phyloP scores from a whole-genome alignment of 2,888 invertebrate genomes.

The Kryphioiulus occultus region DNA sequence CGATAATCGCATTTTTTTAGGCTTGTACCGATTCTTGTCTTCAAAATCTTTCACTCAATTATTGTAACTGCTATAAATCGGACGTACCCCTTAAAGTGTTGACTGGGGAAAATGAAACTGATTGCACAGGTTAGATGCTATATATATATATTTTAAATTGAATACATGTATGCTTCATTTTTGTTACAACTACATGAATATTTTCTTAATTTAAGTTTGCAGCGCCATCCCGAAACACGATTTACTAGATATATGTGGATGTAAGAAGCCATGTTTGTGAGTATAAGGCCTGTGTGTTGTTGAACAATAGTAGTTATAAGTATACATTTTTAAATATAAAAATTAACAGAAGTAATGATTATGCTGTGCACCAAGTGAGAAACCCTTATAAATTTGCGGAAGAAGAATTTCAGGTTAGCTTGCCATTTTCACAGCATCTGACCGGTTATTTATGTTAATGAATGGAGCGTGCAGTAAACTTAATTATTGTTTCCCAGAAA shows the following conservation, averaged over 20 bases:
- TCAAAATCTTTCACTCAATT: background rate
- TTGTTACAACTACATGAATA: too few relatives aligned
- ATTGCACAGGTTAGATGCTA: background rate
- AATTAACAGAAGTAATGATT: background rate
- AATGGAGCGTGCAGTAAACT: background rate
- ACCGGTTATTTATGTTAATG: too few relatives aligned
- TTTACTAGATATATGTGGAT: background rate
- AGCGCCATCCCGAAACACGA: background rate
- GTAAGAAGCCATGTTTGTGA: background rate
- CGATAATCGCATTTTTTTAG: background rate
- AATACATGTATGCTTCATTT: too few relatives aligned
- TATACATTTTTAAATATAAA: background rate
- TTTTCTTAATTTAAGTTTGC: background rate
- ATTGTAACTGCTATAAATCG: background rate
- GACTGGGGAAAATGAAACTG: background rate
- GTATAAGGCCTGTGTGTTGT: background rate
- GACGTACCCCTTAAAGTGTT: background rate
- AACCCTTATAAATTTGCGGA: background rate
- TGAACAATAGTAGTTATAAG: background rate
- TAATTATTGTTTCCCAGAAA: background rate
- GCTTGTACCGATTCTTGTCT: background rate
- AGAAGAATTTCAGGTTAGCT: slow-evolving; percentile 4
- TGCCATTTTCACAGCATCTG: background rate
- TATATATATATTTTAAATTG: too few relatives aligned
- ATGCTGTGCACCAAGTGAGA: background rate